These are phyloP conservation scores for Aporophyla nigra DNA, from an alignment of 2,888 invertebrate species.

Conservation along the genomic window DNA sequence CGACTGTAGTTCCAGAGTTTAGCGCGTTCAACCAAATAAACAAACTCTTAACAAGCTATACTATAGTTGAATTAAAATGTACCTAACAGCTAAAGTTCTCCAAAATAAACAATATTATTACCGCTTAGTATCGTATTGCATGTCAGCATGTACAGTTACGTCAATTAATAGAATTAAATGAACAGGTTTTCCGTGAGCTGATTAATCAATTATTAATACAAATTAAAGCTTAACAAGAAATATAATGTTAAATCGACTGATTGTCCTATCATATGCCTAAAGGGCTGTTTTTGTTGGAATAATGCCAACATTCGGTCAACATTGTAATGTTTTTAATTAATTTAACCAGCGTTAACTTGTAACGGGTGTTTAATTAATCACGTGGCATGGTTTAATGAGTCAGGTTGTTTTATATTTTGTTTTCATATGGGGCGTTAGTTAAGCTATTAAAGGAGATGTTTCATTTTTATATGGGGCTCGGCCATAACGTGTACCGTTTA, in stretches of 20 bases:
- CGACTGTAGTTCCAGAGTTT: too few species aligned
- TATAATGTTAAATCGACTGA: slow-evolving; percentile 10
- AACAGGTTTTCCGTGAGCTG: not conserved
- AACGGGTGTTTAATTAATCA: slow-evolving; percentile 32
- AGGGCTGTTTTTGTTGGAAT: slow-evolving; percentile 19
- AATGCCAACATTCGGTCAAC: slow-evolving; percentile 7
- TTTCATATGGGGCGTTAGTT: not conserved
- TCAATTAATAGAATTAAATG: not conserved
- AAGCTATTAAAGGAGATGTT: too few species aligned
- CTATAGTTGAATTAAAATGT: too few species aligned
- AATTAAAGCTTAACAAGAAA: slow-evolving; percentile 9
- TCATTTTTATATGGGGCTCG: too few species aligned
- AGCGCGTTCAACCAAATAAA: too few species aligned
- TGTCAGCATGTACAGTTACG: not conserved
- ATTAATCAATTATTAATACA: slow-evolving; percentile 19
- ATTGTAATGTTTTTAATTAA: slow-evolving; percentile 48
- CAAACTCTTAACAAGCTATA: too few species aligned
- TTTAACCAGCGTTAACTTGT: slow-evolving; percentile 38
- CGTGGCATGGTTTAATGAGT: slow-evolving; percentile 18
- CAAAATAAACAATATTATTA: not conserved
- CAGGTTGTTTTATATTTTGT: not conserved
- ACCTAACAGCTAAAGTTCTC: not conserved
- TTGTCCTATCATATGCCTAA: slow-evolving; percentile 8
- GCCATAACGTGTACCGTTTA: too few species aligned
- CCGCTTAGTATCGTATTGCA: not conserved